phyloP scores from a whole-genome alignment of 2,113 vertebrate species.

The Crotalus tigris region DNA sequence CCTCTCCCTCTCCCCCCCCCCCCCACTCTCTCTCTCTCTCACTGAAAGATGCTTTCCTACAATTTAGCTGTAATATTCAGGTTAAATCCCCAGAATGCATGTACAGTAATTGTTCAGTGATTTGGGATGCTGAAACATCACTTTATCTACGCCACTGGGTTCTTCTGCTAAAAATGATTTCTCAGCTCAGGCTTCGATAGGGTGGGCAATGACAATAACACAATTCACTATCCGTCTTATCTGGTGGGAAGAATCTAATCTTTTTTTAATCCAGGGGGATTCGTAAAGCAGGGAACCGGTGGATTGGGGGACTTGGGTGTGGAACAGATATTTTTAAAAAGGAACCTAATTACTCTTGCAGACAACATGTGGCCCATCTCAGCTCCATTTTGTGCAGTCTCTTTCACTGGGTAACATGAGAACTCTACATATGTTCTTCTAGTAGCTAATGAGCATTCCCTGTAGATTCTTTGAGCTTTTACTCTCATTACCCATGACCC shows the following conservation, averaged over 20 bases:
- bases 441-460: background rate
- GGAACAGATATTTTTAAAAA: background rate
- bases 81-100: conserved; percentile 5
- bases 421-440: background rate
- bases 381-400: background rate
- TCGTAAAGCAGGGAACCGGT: background rate
- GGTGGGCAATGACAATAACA: background rate
- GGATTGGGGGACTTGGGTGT: background rate
- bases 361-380: background rate
- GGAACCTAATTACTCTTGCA: background rate
- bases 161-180: background rate
- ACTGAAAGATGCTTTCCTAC: background rate
- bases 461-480: background rate
- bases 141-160: conserved; percentile 11
- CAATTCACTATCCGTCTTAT: background rate
- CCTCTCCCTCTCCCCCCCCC: too few relatives aligned
- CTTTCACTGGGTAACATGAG: background rate
- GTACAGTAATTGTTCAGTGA: conserved; percentile 11
- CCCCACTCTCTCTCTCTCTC: background rate
- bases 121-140: conserved; percentile 8
- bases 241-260: background rate
- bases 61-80: background rate
- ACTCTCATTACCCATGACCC: background rate
- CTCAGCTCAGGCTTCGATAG: background rate
- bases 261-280: background rate